These are phyloP conservation scores for Tenualosa thibaudeaui DNA, from an alignment of 2,797 vertebrate genomes.

Conservation along the genomic window DNA sequence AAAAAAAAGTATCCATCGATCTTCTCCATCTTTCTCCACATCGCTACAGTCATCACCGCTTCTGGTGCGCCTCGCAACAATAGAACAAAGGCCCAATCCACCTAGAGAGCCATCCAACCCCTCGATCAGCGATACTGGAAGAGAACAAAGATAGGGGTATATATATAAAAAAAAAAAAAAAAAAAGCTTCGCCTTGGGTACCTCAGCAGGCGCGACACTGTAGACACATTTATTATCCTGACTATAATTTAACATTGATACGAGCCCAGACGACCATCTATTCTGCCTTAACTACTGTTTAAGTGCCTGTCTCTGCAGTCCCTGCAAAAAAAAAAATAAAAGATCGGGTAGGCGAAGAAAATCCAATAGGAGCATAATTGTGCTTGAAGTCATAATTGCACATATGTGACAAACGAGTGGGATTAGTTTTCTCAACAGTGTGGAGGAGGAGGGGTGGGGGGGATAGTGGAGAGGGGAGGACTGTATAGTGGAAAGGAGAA, in stretches of 20 bases:
- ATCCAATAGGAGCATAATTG: constrained; percentile 6
- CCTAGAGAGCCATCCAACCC: not conserved
- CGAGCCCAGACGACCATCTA: not conserved
- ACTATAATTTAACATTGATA: constrained; percentile 10
- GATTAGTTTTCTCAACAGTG: constrained; percentile 6
- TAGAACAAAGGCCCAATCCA: not conserved
- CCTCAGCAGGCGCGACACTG: not conserved
- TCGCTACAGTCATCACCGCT: not conserved
- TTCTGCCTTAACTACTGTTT: constrained; percentile 11
- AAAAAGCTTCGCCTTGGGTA: not conserved
- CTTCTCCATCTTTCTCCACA: not conserved
- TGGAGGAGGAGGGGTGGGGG: not conserved
- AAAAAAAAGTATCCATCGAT: not conserved
- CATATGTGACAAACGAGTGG: not conserved
- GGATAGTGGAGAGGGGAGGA: constrained; percentile 19
- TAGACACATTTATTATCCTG: not conserved
- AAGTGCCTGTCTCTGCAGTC: not conserved
- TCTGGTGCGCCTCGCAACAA: not conserved
- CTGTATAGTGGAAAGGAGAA: not conserved
- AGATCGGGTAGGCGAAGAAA: not conserved
- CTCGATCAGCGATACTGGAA: not conserved
- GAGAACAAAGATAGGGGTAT: not conserved
- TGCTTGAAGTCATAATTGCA: not conserved
- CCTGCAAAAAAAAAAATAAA: not conserved
- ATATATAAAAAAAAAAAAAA: not conserved